These are phyloP conservation scores for Leptopilina syphax DNA, from an alignment of 2,888 invertebrate species.

Conservation along the genomic window DNA sequence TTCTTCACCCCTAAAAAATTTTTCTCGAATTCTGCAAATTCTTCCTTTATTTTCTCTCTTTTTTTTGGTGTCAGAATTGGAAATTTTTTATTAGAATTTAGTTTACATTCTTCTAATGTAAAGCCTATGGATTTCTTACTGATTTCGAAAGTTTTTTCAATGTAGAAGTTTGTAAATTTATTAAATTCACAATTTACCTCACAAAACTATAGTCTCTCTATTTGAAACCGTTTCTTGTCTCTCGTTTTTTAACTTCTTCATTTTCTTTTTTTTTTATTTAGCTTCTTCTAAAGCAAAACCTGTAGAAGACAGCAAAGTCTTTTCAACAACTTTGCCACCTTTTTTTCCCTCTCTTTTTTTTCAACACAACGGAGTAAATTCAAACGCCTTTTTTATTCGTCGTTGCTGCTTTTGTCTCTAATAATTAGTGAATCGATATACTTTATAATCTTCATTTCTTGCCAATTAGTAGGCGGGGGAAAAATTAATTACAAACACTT, in stretches of 20 bases:
- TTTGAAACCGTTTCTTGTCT: constrained; percentile 51
- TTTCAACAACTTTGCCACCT: constrained; percentile 40
- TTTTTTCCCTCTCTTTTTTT: constrained; percentile 52
- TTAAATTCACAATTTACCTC: constrained; percentile 76
- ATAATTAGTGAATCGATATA: constrained; percentile 64
- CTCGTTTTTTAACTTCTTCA: constrained; percentile 45
- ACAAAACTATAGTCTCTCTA: constrained; percentile 62
- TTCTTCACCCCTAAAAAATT: not conserved
- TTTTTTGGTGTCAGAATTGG: too few relatives aligned
- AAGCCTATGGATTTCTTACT: too few relatives aligned
- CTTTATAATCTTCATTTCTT: constrained; percentile 74
- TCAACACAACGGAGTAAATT: constrained; percentile 50
- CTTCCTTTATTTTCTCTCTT: not conserved
- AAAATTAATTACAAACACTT: constrained; percentile 70
- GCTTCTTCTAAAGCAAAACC: constrained; percentile 36
- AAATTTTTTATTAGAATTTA: too few relatives aligned
- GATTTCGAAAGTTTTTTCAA: too few relatives aligned
- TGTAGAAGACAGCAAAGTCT: constrained; percentile 35
- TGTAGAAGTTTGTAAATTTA: constrained; percentile 69
- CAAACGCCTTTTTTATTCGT: constrained; percentile 52
- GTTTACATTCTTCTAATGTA: too few relatives aligned
- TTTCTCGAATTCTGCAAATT: too few relatives aligned
- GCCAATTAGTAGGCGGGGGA: constrained; percentile 66
- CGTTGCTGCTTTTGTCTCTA: constrained; percentile 61
- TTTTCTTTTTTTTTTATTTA: constrained; percentile 36